A percentile compares a stretch with the other conserved stretches of the same genome.
Conservation (phyloP, 2,797 vertebrate species). For the Pteronotus mesoamericanus region DNA sequence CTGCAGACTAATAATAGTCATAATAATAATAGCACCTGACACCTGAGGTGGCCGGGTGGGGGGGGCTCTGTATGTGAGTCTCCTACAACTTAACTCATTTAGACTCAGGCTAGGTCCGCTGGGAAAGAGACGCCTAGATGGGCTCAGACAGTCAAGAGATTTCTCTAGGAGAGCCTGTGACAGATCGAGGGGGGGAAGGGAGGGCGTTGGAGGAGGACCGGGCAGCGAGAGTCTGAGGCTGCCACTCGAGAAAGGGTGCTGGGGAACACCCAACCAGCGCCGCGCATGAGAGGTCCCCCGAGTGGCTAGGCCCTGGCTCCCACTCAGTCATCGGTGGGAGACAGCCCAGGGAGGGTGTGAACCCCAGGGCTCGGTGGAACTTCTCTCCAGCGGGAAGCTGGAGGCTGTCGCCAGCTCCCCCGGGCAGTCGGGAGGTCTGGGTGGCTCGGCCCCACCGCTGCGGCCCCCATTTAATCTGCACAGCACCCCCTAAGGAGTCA, state of each 20-base stretch:
- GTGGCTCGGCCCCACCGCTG: rapidly evolving
- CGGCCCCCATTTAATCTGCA: not conserved
- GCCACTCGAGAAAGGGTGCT: no score
- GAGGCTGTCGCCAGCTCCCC: no score
- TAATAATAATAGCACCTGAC: not conserved
- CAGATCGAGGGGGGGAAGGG: rapidly evolving
- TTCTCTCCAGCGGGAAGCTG: not conserved
- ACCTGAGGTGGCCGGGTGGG: not conserved
- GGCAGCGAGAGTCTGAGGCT: not conserved
- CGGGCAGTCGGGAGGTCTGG: not conserved
- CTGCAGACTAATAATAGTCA: rapidly evolving
- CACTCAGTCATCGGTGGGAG: not conserved
- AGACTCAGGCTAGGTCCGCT: not conserved
- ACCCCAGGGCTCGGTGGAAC: no score
- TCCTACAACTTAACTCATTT: not conserved
- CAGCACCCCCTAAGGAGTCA: not conserved
- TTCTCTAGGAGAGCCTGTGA: not conserved
- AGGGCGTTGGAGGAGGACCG: no score
- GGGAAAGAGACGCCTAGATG: not conserved
- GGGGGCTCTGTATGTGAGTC: not conserved
- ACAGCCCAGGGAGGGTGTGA: rapidly evolving
- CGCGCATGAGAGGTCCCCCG: rapidly evolving
- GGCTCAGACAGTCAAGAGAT: no score
- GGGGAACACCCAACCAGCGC: no score
- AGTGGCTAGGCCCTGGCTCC: not conserved